Evolutionary conservation across 2,888 invertebrate species (phyloP).

Genomic region (Dromius quadrimaculatus): DNA sequence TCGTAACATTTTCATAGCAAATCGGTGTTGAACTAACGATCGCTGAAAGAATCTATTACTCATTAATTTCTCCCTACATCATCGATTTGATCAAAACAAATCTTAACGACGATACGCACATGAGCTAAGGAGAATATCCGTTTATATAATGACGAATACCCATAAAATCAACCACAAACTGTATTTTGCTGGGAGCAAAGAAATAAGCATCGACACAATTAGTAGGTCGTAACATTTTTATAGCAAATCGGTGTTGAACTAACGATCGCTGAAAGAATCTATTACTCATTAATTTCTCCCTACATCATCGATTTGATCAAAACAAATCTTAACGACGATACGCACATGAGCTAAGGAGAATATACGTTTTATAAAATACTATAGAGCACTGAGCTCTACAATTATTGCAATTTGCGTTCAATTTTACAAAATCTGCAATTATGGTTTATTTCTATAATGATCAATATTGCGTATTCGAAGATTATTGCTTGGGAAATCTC

Average conservation of each 20-base stretch:
- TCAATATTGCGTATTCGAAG: constrained; percentile 49
- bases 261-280: too few relatives aligned
- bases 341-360: constrained; percentile 31
- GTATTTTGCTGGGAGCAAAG: background rate
- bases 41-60: too few relatives aligned
- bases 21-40: constrained; percentile 11
- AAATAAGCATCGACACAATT: constrained; percentile 9
- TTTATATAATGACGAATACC: too few relatives aligned
- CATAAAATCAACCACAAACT: background rate
- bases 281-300: constrained; percentile 34
- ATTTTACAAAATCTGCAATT: constrained; percentile 47
- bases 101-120: constrained; percentile 27
- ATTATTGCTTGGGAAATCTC: constrained; percentile 43
- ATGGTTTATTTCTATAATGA: constrained; percentile 48
- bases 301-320: constrained; percentile 30
- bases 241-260: background rate
- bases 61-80: constrained; percentile 37
- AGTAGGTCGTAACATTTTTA: constrained; percentile 13
- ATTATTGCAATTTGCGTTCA: constrained; percentile 50
- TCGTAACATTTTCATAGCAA: background rate
- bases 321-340: constrained; percentile 19
- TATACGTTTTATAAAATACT: constrained; percentile 40
- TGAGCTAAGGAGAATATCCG: constrained; percentile 28
- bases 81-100: constrained; percentile 22
- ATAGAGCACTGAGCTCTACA: constrained; percentile 44